phyloP scores from a whole-genome alignment of 2,888 invertebrate species.

The Dasypogon diadema region DNA sequence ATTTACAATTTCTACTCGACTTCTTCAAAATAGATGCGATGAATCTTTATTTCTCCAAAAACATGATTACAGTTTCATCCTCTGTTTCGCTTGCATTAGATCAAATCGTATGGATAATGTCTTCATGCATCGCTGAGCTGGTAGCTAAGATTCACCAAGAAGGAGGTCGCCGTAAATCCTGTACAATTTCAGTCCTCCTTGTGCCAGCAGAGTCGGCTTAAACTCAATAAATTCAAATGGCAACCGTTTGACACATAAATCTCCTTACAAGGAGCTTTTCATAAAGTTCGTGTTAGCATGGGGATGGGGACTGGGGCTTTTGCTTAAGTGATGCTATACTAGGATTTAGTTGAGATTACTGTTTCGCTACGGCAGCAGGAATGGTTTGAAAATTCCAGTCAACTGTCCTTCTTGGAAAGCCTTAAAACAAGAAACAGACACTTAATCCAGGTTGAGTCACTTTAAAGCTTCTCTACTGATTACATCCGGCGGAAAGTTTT shows the following conservation, averaged over 20 bases:
- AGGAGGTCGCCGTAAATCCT: constrained; percentile 51
- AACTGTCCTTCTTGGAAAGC: constrained; percentile 10
- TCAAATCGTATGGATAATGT: constrained; percentile 42
- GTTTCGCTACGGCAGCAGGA: constrained; percentile 23
- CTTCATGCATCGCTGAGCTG: constrained; percentile 10
- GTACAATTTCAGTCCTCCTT: constrained; percentile 50
- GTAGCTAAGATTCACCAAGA: not conserved
- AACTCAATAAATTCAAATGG: constrained; percentile 54
- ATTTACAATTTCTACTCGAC: too few relatives aligned
- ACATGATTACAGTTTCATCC: not conserved
- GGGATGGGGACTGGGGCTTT: constrained; percentile 27
- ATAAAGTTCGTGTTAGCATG: constrained; percentile 53
- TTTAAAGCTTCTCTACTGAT: constrained; percentile 12
- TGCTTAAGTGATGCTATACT: constrained; percentile 48
- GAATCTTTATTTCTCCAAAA: not conserved
- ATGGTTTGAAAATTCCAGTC: constrained; percentile 2
- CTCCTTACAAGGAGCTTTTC: constrained; percentile 54
- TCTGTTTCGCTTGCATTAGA: constrained; percentile 28
- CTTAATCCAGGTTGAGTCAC: constrained; percentile 8
- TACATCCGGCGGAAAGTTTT: not conserved
- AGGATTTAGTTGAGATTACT: constrained; percentile 53
- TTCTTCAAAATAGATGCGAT: not conserved
- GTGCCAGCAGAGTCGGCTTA: constrained; percentile 32
- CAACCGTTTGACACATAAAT: constrained; percentile 55
- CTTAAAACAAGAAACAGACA: constrained; percentile 14